These are phyloP conservation scores for Bucco capensis DNA, from an alignment of 2,113 vertebrate genomes.

Conservation along the genomic window DNA sequence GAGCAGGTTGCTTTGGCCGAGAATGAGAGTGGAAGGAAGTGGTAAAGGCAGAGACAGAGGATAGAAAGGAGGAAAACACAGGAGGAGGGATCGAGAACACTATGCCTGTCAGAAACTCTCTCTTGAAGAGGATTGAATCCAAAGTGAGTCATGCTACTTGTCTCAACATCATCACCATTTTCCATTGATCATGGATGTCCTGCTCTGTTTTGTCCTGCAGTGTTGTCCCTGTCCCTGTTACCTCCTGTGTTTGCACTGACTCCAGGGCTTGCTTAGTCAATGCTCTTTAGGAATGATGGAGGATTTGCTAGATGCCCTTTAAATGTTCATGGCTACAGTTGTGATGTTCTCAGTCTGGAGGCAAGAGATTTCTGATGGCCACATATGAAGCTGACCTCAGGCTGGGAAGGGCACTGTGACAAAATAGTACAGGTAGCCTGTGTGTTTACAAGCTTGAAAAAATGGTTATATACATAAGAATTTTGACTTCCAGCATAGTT, in stretches of 20 bases:
- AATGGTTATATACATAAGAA: not conserved
- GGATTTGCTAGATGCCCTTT: no score
- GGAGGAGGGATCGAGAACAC: not conserved
- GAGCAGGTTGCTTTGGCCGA: not conserved
- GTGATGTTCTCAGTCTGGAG: not conserved
- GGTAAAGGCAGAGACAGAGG: not conserved
- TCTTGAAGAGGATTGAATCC: not conserved
- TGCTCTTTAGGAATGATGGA: not conserved
- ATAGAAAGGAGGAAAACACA: accelerated
- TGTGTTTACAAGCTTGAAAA: not conserved
- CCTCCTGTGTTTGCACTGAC: not conserved
- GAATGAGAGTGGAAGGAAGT: not conserved
- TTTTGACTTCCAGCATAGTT: not conserved
- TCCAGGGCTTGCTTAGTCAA: not conserved
- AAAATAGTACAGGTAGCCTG: not conserved
- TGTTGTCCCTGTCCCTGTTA: not conserved
- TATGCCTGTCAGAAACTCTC: not conserved
- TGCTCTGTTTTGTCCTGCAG: not conserved
- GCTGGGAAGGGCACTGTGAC: not conserved
- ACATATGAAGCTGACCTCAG: not conserved
- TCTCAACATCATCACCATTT: not conserved
- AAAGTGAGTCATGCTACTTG: not conserved
- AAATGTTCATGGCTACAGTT: not conserved
- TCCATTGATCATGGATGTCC: not conserved
- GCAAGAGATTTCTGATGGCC: not conserved